Percentiles rank a stretch among this genome's conserved stretches.
These are phyloP conservation scores for Rallus crepitans DNA, from an alignment of 2,797 vertebrate genomes.

Conservation along the genomic window DNA sequence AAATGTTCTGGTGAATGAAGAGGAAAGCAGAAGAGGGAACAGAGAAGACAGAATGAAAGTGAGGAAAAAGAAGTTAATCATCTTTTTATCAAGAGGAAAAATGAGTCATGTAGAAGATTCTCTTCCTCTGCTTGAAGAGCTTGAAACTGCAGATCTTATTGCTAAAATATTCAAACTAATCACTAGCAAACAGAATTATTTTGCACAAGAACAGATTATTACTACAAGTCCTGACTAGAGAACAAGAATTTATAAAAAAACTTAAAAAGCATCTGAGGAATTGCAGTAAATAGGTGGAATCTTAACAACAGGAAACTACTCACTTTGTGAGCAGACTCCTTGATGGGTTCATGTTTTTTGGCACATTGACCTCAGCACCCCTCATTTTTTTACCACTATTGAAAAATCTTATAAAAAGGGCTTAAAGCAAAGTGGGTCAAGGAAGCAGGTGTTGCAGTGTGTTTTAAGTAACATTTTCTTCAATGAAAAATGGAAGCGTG, in stretches of 20 bases:
- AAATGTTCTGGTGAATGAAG: not conserved
- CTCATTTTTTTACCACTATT: not conserved
- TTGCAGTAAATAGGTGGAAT: not conserved
- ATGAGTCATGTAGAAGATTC: not conserved
- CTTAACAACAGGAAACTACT: not conserved
- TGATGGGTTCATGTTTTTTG: not conserved
- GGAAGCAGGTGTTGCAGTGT: not conserved
- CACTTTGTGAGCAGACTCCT: not conserved
- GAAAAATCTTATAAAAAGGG: not conserved
- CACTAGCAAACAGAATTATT: not conserved
- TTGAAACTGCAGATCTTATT: not conserved
- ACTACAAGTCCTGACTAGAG: not conserved
- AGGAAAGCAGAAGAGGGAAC: not conserved
- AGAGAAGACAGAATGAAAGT: not conserved
- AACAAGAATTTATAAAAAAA: not conserved
- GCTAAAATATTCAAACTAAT: not conserved
- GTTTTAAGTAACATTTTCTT: constrained; percentile 3
- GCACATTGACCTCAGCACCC: not conserved
- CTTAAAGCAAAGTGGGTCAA: not conserved
- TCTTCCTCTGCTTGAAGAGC: not conserved
- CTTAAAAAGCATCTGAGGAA: not conserved
- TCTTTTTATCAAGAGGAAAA: not conserved
- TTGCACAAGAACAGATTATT: not conserved
- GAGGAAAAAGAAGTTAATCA: not conserved
- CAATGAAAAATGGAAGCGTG: not conserved